Evolutionary conservation across 2,113 vertebrate species (phyloP), one percentile per base, ranked within the genome.

Genomic region (Onychostruthus taczanowskii): DNA sequence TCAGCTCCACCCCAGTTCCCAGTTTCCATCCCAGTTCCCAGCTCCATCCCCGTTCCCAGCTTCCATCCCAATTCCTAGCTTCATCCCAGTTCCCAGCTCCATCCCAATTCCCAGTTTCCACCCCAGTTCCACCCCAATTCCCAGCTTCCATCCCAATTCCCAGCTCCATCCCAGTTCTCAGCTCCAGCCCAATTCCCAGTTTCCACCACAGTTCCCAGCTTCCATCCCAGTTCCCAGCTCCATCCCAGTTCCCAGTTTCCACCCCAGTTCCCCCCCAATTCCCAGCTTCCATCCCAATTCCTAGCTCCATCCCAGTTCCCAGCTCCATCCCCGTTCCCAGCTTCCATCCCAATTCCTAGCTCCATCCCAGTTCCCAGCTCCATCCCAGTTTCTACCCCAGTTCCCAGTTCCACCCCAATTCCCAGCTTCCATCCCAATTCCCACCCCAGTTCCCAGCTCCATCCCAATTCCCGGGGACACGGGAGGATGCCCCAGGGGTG

Each of bases 401-500:
- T 23, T 30, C 11, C 16, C 2, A 39, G 58, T 53, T 44, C 83
- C 7, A 35, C 15, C 7, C 13, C 46, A 37, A 2, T 23, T 30
- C 11, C 16, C 2, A 39, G 58, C 37, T 53, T 44, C 83, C 16
- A 43, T 23, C 8, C 14, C 50, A 50, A 3, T 10, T 47, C 23
- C 43, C 8, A 43, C 19, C 9, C 17, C 49, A 49, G 5, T 10
- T 26, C 64, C 31, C 66, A 35, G 5, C 24, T 16, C 27, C 47
- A 52, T 12, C 35, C n/a, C 49, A 27, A 10, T 50, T 50, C 49
- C 22, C 6, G 0, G 3, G 28, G 37, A 76, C 6, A 33, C 1
- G 0, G 2, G 4, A 3, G 13, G 4, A 0, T 35, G 46, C 7
- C 37, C 21, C 1, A 2, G 49, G 56, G 22, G 33, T n/a, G n/a